phyloP scores from a whole-genome alignment of 2,888 invertebrate genomes.

The Entomobrya proxima region DNA sequence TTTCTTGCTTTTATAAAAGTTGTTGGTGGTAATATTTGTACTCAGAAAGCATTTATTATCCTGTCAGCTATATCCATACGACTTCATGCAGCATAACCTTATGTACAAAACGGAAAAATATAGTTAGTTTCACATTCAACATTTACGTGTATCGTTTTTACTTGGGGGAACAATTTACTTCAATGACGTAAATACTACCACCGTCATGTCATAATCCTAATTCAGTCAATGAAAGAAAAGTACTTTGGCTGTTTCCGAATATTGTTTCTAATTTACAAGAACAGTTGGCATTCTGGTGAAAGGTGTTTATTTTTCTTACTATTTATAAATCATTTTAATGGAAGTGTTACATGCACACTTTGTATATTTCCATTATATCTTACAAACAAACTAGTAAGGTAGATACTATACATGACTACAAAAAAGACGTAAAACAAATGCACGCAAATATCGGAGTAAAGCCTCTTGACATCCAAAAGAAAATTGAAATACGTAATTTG shows the following conservation, averaged over 20 bases:
- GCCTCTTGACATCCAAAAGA: not conserved
- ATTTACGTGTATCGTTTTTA: not conserved
- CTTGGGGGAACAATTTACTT: not conserved
- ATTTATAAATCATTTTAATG: slow-evolving; percentile 56
- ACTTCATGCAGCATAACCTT: not conserved
- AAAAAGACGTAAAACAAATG: not conserved
- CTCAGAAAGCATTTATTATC: not conserved
- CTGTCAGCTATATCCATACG: not conserved
- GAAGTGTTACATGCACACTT: slow-evolving; percentile 40
- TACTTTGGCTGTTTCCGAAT: not conserved
- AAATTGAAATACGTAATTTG: slow-evolving; percentile 33
- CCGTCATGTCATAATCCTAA: slow-evolving; percentile 7
- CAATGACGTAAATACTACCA: not conserved
- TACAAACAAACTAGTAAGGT: not conserved
- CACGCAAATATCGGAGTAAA: not conserved
- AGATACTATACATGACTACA: no score
- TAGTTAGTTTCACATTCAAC: not conserved
- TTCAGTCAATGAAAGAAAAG: slow-evolving; percentile 47
- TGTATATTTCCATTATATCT: not conserved
- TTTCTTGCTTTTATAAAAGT: not conserved
- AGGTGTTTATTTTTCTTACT: slow-evolving; percentile 27
- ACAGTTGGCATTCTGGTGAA: slow-evolving; percentile 41
- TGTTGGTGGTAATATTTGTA: not conserved
- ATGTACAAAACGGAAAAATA: not conserved
- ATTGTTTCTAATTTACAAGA: not conserved